Evolutionary conservation across 2,113 vertebrate genomes (phyloP).

Genomic region (Chunga burmeisteri): DNA sequence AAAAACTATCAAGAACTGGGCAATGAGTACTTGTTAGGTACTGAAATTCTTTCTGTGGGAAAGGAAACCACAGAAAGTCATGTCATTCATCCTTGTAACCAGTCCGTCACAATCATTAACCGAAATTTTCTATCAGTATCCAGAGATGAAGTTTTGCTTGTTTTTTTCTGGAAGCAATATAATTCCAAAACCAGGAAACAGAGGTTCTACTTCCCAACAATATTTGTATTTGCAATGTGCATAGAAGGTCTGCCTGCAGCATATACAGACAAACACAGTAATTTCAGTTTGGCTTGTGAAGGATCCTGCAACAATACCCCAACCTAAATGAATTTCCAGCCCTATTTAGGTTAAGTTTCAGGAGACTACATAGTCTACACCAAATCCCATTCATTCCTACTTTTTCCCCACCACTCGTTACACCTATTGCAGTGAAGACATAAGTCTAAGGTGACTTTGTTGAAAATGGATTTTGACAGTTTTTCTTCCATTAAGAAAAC

Average conservation of each 20-base stretch:
- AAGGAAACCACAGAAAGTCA: background rate
- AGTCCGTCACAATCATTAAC: background rate
- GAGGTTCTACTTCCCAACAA: background rate
- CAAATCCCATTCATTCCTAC: background rate
- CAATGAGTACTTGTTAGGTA: background rate
- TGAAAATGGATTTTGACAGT: background rate
- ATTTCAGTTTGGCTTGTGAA: background rate
- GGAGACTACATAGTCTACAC: background rate
- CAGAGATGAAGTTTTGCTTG: background rate
- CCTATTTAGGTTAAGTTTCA: background rate
- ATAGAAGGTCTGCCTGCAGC: background rate
- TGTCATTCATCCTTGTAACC: background rate
- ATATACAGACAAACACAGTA: background rate
- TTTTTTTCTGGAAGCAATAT: background rate
- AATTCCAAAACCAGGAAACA: background rate
- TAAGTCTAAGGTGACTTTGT: background rate
- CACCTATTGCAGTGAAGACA: background rate
- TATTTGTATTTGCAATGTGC: background rate
- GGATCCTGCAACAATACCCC: background rate
- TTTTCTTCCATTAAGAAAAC: background rate
- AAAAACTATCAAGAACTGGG: background rate
- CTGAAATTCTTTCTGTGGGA: background rate
- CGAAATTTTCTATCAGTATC: background rate
- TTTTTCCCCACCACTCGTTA: background rate
- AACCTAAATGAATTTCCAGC: background rate